Base-by-base conservation (phyloP, 2,113 vertebrate genomes). In the Syngnathoides biaculeatus region DNA sequence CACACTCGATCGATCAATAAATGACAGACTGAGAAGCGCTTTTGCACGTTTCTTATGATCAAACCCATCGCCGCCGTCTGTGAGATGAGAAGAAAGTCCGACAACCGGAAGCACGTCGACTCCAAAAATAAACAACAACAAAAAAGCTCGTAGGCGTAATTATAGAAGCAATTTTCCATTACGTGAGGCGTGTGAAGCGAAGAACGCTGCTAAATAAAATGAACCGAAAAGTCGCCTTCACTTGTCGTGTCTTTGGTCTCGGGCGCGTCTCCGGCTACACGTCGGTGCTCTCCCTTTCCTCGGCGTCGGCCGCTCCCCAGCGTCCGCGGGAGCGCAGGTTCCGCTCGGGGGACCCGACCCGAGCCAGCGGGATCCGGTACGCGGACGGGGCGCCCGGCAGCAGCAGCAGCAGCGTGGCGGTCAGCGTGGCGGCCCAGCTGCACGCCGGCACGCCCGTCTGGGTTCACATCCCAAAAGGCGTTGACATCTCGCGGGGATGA, bases 371-470 rank as follows among this genome's bases (percentile, higher is more conserved):
- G 38, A 91, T 90, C 64, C 85, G 87, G 73, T 91, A 84, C 0
- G 45, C 40, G 20, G 77, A 72, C 22, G 90, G 64, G 50, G 67
- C 77, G 40, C 85, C 85, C 0, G 67, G 87, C 47, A 88, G 67
- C 67, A 91, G 72, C 73, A 92, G 27, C 83, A 90, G 81, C 7
- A 92, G 75, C 3, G 86, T 85, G n/a, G 24, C 9, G 24, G 35
- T 82, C 38, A 92, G 69, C 17, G 90, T 92, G 1, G 90, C 75
- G 45, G 87, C 88, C 91, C 86, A 92, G 59, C 91, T 92, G 86
- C 83, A 86, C 71, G 89, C 87, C 79, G 90, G 90, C 69, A 91
- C 84, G 53, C 83, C 89, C 55, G 92, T 71, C 89, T 92, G 30
- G 6, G 30, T 6, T n/a, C n/a, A n/a, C n/a, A n/a, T n/a, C n/a